Evolutionary conservation across 2,797 vertebrate genomes (phyloP), one percentile per base, ranked within the genome.

Genomic region (Amniataba percoides): DNA sequence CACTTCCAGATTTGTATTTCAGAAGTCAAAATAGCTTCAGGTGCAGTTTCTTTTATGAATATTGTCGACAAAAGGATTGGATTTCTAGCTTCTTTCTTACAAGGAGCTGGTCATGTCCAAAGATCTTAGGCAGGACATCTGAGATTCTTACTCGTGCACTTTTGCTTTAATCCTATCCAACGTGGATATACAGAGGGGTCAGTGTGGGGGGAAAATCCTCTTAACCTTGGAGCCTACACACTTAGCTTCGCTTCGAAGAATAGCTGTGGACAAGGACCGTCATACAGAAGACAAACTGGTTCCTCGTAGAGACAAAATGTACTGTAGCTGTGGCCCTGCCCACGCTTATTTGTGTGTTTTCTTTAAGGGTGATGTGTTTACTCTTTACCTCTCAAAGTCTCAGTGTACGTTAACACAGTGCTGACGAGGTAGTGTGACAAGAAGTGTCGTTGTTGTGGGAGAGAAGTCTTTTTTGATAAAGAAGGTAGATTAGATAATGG

Each of bases 201-300:
- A 93, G 76, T 77, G 19, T 77, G 81, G 70, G 27, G 27, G 27
- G 73, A 87, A 92, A 95, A 94, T 94, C 95, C 93, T 95, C 92
- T 94, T 95, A 94, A 91, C 89, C 75, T 69, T 42, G 46, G 71
- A 82, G 75, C 73, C 85, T 71, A 49, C 77, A 88, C 86, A 78
- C 65, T 80, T 82, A 71, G 77, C 78, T 73, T 51, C 74, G 72
- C 71, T 85, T 87, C 81, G 88, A 88, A 80, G 87, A 90, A 83
- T 83, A 87, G 76, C 81, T 77, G 66, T 46, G 62, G 64, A 49
- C 58, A 39, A 59, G 68, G 45, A 71, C 46, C 13, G 71, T 78
- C 79, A 39, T 74, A 71, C 53, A 58, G 73, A 71, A 62, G 40
- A 55, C 53, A 62, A 68, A 78, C 81, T 62, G 74, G 64, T 77